phyloP scores from a whole-genome alignment of 37 sponge, comb jelly and placozoan species.

The Halisarca cf. caerulea region DNA sequence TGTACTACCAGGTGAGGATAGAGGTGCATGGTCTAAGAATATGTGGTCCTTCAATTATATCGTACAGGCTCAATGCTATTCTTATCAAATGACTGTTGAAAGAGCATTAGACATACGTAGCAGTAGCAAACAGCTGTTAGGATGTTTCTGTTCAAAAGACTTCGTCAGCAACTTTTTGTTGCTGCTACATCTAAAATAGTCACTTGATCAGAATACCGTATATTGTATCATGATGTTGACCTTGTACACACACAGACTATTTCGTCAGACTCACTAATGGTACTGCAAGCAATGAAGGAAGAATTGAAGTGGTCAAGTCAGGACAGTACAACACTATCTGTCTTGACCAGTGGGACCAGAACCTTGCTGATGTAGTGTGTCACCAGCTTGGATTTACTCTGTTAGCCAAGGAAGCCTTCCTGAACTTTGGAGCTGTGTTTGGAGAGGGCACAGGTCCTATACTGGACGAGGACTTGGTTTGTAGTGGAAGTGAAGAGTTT shows the following conservation, averaged over 20 bases:
- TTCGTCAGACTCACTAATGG: constrained; percentile 13
- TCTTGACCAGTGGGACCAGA: not conserved
- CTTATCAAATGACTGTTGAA: no score
- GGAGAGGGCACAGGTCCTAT: not conserved
- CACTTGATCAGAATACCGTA: constrained; percentile 46
- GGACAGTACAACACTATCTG: not conserved
- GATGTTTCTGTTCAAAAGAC: no score
- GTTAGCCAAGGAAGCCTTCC: constrained; percentile 4
- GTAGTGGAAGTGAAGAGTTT: not conserved
- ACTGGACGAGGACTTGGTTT: not conserved
- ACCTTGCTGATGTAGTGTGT: constrained; percentile 18
- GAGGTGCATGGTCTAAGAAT: no score
- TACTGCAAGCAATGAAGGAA: not conserved
- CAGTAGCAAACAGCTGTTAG: no score
- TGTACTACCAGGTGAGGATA: not conserved
- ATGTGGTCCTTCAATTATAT: no score
- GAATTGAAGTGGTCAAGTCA: constrained; percentile 21
- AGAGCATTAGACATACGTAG: no score
- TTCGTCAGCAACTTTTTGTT: not conserved
- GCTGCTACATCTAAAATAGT: constrained; percentile 37
- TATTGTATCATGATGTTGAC: constrained; percentile 49
- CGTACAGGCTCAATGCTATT: no score
- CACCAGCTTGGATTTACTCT: constrained; percentile 13
- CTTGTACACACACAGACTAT: no score
- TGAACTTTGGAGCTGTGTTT: not conserved